These are phyloP conservation scores for Ciconia maguari DNA, from an alignment of 2,113 vertebrate species.

Conservation along the genomic window DNA sequence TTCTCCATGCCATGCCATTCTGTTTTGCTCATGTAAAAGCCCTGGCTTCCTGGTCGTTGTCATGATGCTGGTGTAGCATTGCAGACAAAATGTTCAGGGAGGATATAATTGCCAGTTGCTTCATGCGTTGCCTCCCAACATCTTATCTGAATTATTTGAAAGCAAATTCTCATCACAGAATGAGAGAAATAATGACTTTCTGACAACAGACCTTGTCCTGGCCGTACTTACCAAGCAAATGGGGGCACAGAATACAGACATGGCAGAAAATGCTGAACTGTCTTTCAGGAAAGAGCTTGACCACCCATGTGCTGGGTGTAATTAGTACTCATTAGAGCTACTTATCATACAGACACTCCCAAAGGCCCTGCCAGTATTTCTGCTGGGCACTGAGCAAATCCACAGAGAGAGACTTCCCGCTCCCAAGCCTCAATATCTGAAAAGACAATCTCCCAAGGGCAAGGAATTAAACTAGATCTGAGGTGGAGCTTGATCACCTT, in stretches of 20 bases:
- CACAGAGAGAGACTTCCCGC: neutral
- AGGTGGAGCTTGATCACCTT: neutral
- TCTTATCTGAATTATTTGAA: neutral
- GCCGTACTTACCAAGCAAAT: neutral
- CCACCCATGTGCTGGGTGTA: neutral
- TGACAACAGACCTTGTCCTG: neutral
- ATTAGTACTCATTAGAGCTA: conserved; percentile 28
- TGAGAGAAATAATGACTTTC: neutral
- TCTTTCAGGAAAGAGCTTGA: neutral
- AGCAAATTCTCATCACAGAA: neutral
- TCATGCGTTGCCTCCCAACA: neutral
- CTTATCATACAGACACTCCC: neutral
- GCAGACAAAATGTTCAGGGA: neutral
- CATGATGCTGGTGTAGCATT: neutral
- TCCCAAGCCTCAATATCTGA: neutral
- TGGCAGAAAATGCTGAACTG: neutral
- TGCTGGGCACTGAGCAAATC: neutral
- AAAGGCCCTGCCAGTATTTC: neutral
- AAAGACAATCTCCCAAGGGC: neutral
- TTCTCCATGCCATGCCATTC: neutral
- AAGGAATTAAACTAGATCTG: neutral
- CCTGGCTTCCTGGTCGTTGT: fast-evolving
- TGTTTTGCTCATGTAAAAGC: neutral
- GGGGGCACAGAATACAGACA: neutral
- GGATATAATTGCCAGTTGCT: neutral